Evolutionary conservation across 2,888 invertebrate species (phyloP), one percentile per base, ranked within the genome.

Genomic region (Chouioia cunea): DNA sequence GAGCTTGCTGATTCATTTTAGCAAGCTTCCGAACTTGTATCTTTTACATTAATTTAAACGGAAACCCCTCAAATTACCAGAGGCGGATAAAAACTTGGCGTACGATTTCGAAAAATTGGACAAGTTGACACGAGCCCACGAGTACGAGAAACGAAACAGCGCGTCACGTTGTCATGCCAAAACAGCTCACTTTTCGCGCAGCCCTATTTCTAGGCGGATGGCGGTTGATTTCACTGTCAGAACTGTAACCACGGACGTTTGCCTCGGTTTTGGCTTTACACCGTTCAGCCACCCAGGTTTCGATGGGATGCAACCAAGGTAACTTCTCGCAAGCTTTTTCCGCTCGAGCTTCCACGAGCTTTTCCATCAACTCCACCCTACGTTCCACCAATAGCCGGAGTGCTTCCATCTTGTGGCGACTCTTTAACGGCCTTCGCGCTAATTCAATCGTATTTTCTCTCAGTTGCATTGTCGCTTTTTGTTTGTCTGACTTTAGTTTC

Each of bases 231-330:
- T 74, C 72, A 10, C 60, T 53, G 44, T 75, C 70, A 14, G 62
- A 62, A 14, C 18, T 58, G 18, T 43, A 69, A 0, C 72, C 71
- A 12, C 65, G 58, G 10, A 23, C 20, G 4, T 65, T 48, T 23
- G 36, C 12, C 18, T 63, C 56, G 10, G 16, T 3, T 58, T 70
- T 47, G 52, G 65, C 27, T 59, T 73, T 50, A 48, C 43, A 44
- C 16, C 63, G 72, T 22, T 82, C 82, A 0, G 64, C 58, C 22
- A 83, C 76, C 82, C 82, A 82, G 0, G 74, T 74, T 4, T 83
- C 83, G 27, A 83, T 76, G 4, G 81, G 82, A 27, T 79, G 77
- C 1, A 83, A 69, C 81, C 83, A 82, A 3, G 81, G 78, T 73
- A 79, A 77, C 52, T 79, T 83, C 46, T 79, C 81, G 69, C 77